phyloP scores from a whole-genome alignment of 2,888 invertebrate genomes.

The Leptura quadrifasciata region DNA sequence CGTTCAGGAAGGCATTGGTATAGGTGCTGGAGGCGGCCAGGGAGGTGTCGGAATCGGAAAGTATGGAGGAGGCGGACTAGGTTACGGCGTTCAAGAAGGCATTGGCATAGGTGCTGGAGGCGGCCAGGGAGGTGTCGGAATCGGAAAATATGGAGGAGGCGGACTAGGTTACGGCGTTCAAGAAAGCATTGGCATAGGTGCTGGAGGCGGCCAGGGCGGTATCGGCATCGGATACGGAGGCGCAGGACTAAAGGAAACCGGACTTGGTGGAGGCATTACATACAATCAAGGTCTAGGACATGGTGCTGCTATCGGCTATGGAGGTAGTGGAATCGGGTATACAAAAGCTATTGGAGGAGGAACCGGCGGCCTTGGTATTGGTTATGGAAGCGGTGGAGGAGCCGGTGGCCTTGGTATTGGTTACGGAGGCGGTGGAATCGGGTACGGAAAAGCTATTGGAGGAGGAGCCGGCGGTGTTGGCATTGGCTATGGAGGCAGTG shows the following conservation, averaged over 20 bases:
- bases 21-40: not conserved
- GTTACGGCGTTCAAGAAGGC: not conserved
- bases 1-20: not conserved
- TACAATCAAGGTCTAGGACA: not conserved
- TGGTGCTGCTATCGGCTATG: not conserved
- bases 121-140: conserved; percentile 48
- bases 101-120: not conserved
- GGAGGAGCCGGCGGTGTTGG: conserved; percentile 42
- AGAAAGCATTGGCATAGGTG: not conserved
- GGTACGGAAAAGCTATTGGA: conserved; percentile 32
- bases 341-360: conserved; percentile 33
- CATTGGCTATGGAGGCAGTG: conserved; percentile 56
- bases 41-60: conserved; percentile 6
- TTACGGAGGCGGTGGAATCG: not conserved
- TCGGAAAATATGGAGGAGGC: conserved; percentile 58
- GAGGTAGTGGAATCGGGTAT: conserved; percentile 34
- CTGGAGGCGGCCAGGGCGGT: conserved; percentile 11
- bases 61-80: conserved; percentile 5
- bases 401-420: conserved; percentile 62
- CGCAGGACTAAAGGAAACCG: conserved; percentile 38
- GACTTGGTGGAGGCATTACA: not conserved
- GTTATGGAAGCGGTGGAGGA: conserved; percentile 61
- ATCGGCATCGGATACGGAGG: conserved; percentile 69
- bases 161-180: not conserved
- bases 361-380: conserved; percentile 42